Evolutionary conservation across 2,888 invertebrate species (phyloP).

Genomic region (Machimus rusticus): DNA sequence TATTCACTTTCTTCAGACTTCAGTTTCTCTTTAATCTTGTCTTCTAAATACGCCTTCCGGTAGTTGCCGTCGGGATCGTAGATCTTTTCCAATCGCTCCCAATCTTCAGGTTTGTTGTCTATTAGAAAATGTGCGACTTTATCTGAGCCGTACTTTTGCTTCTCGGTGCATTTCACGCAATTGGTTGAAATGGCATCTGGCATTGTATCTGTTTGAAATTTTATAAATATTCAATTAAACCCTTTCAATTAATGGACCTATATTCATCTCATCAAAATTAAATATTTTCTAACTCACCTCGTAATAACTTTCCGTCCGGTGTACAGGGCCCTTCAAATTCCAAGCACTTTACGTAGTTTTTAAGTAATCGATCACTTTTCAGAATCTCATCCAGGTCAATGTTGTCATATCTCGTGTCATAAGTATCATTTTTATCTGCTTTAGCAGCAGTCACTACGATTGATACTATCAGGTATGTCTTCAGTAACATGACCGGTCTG

Average conservation of each 20-base stretch:
- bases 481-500: not conserved
- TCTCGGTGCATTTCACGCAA: slow-evolving; percentile 73
- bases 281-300: slow-evolving; percentile 64
- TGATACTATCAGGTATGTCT: slow-evolving; percentile 50
- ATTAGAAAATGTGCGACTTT: slow-evolving; percentile 68
- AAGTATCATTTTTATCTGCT: slow-evolving; percentile 55
- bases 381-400: slow-evolving; percentile 74
- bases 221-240: slow-evolving; percentile 35
- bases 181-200: slow-evolving; percentile 75
- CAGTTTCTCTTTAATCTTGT: slow-evolving; percentile 64
- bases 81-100: slow-evolving; percentile 67
- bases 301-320: slow-evolving; percentile 74
- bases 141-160: slow-evolving; percentile 71
- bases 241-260: slow-evolving; percentile 33
- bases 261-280: not conserved
- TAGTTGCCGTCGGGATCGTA: slow-evolving; percentile 71
- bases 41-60: slow-evolving; percentile 67
- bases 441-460: slow-evolving; percentile 46
- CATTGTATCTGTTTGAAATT: slow-evolving; percentile 66
- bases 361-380: slow-evolving; percentile 70
- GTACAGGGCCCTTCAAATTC: slow-evolving; percentile 71
- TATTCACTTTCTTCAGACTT: not conserved
- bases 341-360: slow-evolving; percentile 72
- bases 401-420: slow-evolving; percentile 75
- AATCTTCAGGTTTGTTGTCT: slow-evolving; percentile 65